These are phyloP conservation scores for Cepaea hortensis DNA, from an alignment of 2,888 invertebrate genomes.

Conservation along the genomic window DNA sequence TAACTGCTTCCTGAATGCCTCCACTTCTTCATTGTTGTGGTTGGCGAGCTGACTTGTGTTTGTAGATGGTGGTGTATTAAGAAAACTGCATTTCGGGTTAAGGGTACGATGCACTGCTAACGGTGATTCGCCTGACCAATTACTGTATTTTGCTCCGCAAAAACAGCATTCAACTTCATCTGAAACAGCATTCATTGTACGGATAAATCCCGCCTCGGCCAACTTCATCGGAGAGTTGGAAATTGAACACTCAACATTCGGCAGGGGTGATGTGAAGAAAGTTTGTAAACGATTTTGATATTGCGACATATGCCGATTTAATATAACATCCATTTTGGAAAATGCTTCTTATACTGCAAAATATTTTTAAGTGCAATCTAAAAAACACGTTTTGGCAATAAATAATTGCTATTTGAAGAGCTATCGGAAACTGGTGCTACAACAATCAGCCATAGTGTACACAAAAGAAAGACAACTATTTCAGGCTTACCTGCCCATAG, in stretches of 20 bases:
- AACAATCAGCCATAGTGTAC: slow-evolving; percentile 30
- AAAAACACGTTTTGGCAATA: not conserved
- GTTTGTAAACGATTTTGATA: slow-evolving; percentile 39
- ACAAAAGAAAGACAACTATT: slow-evolving; percentile 32
- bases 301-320: slow-evolving; percentile 11
- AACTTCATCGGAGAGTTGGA: slow-evolving; percentile 50
- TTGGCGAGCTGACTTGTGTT: not conserved
- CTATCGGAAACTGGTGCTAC: slow-evolving; percentile 39
- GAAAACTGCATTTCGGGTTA: slow-evolving; percentile 42
- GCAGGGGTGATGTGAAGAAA: slow-evolving; percentile 37
- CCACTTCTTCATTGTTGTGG: not conserved
- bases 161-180: slow-evolving; percentile 49
- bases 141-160: slow-evolving; percentile 45
- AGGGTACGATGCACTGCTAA: slow-evolving; percentile 50
- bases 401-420: not conserved
- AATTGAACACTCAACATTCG: slow-evolving; percentile 21
- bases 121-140: slow-evolving; percentile 50
- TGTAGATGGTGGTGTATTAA: slow-evolving; percentile 38
- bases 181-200: slow-evolving; percentile 7
- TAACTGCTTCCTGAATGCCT: slow-evolving; percentile 21
- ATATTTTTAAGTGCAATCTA: slow-evolving; percentile 14
- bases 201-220: slow-evolving; percentile 49
- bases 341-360: slow-evolving; percentile 9
- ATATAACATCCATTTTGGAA: slow-evolving; percentile 16
- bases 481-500: slow-evolving; percentile 31